These are phyloP conservation scores for Copidosoma aretas DNA, from an alignment of 2,888 invertebrate genomes.

Conservation along the genomic window DNA sequence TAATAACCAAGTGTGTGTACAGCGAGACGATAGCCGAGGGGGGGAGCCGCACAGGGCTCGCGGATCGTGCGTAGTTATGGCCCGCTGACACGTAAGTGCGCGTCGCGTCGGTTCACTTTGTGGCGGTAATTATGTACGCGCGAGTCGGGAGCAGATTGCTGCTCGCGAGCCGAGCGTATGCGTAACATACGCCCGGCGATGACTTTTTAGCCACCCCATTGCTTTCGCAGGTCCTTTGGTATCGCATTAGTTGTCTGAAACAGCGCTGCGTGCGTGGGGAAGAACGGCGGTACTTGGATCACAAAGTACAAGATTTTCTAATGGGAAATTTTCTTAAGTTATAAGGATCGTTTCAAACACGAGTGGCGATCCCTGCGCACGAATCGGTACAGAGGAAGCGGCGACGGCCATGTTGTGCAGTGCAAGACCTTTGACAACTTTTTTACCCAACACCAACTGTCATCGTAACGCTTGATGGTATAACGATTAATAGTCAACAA, in stretches of 20 bases:
- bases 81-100: slow-evolving; percentile 38
- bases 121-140: slow-evolving; percentile 28
- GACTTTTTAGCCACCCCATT: neutral
- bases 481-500: too few relatives aligned
- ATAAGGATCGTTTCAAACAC: too few relatives aligned
- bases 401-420: too few relatives aligned
- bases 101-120: slow-evolving; percentile 24
- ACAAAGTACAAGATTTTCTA: too few relatives aligned
- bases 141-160: neutral
- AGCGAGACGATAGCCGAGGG: neutral
- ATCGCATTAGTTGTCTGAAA: neutral
- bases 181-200: neutral
- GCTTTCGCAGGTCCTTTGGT: too few relatives aligned
- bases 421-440: too few relatives aligned
- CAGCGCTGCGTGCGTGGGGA: neutral
- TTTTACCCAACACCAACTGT: too few relatives aligned
- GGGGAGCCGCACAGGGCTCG: slow-evolving; percentile 19
- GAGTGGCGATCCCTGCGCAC: too few relatives aligned
- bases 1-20: slow-evolving; percentile 34
- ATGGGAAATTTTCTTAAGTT: too few relatives aligned
- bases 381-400: too few relatives aligned
- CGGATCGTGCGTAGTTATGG: slow-evolving; percentile 30
- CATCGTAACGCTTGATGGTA: too few relatives aligned
- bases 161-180: neutral
- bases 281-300: too few relatives aligned